Evolutionary conservation across 2,797 vertebrate species (phyloP), one percentile per base, ranked within the genome.

Genomic region (Denticeps clupeoides): DNA sequence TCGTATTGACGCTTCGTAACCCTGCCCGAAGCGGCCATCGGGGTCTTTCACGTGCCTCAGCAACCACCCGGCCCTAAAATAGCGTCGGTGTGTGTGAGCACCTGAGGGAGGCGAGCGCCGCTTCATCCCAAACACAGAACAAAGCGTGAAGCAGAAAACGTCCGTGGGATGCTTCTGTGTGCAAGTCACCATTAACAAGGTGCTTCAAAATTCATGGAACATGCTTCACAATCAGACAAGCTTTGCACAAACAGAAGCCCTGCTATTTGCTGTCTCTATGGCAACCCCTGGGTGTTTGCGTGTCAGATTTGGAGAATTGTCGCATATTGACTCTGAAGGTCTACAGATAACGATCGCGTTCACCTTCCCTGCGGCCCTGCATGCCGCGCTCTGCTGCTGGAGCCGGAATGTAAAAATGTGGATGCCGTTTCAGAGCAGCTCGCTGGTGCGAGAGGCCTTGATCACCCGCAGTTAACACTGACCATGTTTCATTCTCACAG

Each of bases 1-100:
- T n/a, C n/a, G n/a, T n/a, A n/a, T n/a, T 64, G 75, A 75, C 63
- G 64, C 63, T 56, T 58, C 45, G 41, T 56, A 52, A 41, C 58
- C 24, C 54, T 41, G 49, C 59, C 63, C 59, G 59, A 64, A 77
- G 73, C 72, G 69, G n/a, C 68, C 64, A 76, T n/a, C n/a, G 54
- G 64, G 70, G 73, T 75, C 73, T 83, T 82, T 83, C 73, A 80
- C 78, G 78, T 71, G 69, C 49, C 68, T 72, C 66, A 65, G 68
- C 70, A 68, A 75, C 66, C 56, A 43, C 49, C 66, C 63, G 71
- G 79, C 75, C 77, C 74, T 79, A 73, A 78, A 78, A 74, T 77
- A 75, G 75, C 82, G 77, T 70, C 71, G 65, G 76, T 76, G 72
- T 68, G 69, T 79, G 79, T 78, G 65, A 69, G 60, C 69, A 76